Conservation (phyloP, 2,113 vertebrate genomes). For the Apteryx owenii region DNA sequence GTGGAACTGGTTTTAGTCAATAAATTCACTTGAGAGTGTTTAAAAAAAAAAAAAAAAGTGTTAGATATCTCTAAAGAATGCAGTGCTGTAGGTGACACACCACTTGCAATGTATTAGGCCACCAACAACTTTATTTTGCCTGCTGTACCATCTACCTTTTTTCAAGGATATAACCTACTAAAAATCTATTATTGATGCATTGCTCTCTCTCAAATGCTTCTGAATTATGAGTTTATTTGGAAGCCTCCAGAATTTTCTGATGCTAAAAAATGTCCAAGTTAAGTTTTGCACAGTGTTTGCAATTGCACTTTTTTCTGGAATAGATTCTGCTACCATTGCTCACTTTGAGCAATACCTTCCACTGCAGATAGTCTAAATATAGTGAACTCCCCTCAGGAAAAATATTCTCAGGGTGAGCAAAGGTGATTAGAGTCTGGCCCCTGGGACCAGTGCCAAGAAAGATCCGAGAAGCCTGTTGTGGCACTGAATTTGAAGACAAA, state of each 20-base stretch:
- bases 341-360: not conserved
- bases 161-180: slow-evolving; percentile 25
- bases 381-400: not conserved
- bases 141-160: not conserved
- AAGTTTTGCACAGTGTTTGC: not conserved
- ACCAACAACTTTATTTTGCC: slow-evolving; percentile 64
- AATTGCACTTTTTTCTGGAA: not conserved
- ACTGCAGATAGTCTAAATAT: not conserved
- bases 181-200: not conserved
- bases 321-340: not conserved
- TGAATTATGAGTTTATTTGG: slow-evolving; percentile 29
- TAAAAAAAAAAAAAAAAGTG: not conserved
- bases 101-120: slow-evolving; percentile 56
- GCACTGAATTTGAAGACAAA: not conserved
- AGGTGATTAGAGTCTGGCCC: not conserved
- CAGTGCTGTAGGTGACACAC: slow-evolving; percentile 71
- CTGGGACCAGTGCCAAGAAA: not conserved
- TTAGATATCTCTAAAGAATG: slow-evolving; percentile 74
- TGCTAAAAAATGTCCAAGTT: not conserved
- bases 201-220: not conserved
- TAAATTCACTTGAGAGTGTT: slow-evolving; percentile 79
- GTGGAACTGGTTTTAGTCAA: slow-evolving; percentile 84
- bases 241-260: not conserved
- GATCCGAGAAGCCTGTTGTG: not conserved
- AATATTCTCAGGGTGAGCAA: not conserved